These are phyloP conservation scores for Drosophila falleni DNA, from an alignment of 2,888 invertebrate species.

Conservation along the genomic window DNA sequence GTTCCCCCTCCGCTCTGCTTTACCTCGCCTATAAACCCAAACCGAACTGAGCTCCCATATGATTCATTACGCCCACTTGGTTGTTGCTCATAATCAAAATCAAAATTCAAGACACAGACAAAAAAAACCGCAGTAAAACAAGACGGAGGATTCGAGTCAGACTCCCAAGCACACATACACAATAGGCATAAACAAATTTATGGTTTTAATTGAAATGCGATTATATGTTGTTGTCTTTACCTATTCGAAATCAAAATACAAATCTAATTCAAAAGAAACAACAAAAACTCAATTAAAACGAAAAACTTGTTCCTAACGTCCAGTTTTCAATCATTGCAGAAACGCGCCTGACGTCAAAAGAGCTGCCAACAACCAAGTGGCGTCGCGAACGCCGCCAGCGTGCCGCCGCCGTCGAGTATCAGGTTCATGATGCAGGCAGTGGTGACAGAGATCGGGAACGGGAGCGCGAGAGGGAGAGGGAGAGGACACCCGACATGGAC, in stretches of 20 bases:
- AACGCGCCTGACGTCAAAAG: conserved; percentile 86
- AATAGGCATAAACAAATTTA: conserved; percentile 40
- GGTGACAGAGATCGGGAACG: conserved; percentile 35
- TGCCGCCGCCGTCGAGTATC: conserved; percentile 84
- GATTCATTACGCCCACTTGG: conserved; percentile 74
- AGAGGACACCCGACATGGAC: conserved; percentile 71
- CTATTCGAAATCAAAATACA: conserved; percentile 6
- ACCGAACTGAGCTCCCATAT: conserved; percentile 37
- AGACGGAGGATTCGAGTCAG: conserved; percentile 33
- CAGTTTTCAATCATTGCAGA: conserved; percentile 76
- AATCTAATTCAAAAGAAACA: conserved; percentile 19
- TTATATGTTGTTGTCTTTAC: conserved; percentile 30
- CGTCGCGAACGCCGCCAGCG: conserved; percentile 89
- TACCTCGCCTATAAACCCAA: conserved; percentile 27
- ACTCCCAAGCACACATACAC: conserved; percentile 15
- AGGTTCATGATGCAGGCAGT: conserved; percentile 61
- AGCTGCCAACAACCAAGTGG: conserved; percentile 90
- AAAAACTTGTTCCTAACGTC: conserved; percentile 45
- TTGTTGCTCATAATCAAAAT: conserved; percentile 55
- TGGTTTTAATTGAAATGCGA: conserved; percentile 57
- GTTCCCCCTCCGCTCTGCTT: not conserved
- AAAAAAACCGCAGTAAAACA: conserved; percentile 24
- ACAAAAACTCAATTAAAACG: conserved; percentile 3
- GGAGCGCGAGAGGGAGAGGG: conserved; percentile 42
- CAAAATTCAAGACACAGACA: conserved; percentile 41